Evolutionary conservation across 2,888 invertebrate genomes (phyloP).

Genomic region (Eustalomyia histrio): DNA sequence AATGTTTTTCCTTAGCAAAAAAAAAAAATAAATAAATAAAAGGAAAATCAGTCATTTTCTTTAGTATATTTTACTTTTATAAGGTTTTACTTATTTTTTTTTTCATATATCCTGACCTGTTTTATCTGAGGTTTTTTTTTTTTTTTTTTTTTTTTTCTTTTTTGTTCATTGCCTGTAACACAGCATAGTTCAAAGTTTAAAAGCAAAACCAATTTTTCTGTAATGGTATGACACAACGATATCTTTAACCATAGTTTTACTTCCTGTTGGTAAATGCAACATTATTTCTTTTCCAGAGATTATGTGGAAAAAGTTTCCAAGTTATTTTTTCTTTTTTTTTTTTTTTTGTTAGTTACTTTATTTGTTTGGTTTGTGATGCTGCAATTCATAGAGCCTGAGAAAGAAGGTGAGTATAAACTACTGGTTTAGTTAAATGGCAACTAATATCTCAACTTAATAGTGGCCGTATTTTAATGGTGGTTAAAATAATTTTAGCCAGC

Average conservation of each 20-base stretch:
- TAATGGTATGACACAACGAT: slow-evolving; percentile 2
- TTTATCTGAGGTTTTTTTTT: slow-evolving; percentile 49
- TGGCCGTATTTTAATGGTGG: slow-evolving; percentile 47
- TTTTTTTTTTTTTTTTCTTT: slow-evolving; percentile 4
- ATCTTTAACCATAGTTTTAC: slow-evolving; percentile 58
- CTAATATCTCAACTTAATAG: slow-evolving; percentile 54
- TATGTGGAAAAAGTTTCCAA: slow-evolving; percentile 44
- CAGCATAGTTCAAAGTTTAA: slow-evolving; percentile 63
- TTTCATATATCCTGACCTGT: slow-evolving; percentile 59
- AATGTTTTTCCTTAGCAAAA: not conserved
- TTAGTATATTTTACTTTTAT: slow-evolving; percentile 18
- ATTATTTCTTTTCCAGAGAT: slow-evolving; percentile 50
- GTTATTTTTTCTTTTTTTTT: not conserved
- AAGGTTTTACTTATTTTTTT: slow-evolving; percentile 35
- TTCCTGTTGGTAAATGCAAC: slow-evolving; percentile 54
- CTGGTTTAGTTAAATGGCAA: slow-evolving; percentile 49
- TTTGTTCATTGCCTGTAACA: slow-evolving; percentile 9
- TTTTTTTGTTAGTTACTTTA: slow-evolving; percentile 21
- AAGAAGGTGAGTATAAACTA: not conserved
- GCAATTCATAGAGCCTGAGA: not conserved
- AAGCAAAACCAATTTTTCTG: slow-evolving; percentile 46
- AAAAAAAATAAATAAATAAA: not conserved
- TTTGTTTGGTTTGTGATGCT: slow-evolving; percentile 24
- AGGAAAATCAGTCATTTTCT: slow-evolving; percentile 8
- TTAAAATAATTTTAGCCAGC: slow-evolving; percentile 31